A percentile compares a stretch with the other conserved stretches of the same genome.
Conservation (phyloP, 2,797 vertebrate species). For the Cynopterus sphinx region DNA sequence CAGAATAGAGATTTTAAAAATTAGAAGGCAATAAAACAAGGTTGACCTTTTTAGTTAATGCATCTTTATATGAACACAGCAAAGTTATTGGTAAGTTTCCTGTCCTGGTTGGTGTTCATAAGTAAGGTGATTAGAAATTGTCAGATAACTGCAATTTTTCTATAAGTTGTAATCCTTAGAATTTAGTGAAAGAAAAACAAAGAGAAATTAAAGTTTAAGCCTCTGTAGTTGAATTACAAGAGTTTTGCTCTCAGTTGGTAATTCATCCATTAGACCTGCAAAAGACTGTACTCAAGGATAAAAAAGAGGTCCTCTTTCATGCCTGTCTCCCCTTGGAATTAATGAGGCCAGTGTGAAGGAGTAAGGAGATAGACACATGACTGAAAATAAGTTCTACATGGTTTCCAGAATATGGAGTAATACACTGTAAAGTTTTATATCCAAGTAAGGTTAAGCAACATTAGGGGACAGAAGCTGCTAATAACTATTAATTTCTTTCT, state of each 20-base stretch:
- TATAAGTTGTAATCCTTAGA: conserved; percentile 25
- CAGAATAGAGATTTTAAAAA: neutral
- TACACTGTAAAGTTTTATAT: neutral
- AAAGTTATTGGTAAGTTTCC: neutral
- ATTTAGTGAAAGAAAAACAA: conserved; percentile 42
- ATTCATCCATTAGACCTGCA: neutral
- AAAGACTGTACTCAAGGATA: neutral
- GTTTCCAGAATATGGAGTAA: neutral
- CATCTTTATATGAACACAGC: neutral
- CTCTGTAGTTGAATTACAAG: neutral
- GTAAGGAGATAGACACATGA: neutral
- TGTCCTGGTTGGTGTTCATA: neutral
- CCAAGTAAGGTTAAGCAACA: neutral
- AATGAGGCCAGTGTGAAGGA: neutral
- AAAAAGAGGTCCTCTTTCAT: neutral
- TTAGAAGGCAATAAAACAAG: neutral
- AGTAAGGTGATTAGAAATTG: conserved; percentile 23
- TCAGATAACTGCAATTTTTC: conserved; percentile 55
- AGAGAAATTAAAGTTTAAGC: conserved; percentile 24
- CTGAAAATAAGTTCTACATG: neutral
- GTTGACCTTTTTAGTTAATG: conserved; percentile 31
- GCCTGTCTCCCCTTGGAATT: neutral
- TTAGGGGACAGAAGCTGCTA: neutral
- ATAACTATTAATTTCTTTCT: neutral
- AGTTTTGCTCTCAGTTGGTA: neutral